Conservation (phyloP, 2,888 invertebrate species). For the Camponotus fellah region DNA sequence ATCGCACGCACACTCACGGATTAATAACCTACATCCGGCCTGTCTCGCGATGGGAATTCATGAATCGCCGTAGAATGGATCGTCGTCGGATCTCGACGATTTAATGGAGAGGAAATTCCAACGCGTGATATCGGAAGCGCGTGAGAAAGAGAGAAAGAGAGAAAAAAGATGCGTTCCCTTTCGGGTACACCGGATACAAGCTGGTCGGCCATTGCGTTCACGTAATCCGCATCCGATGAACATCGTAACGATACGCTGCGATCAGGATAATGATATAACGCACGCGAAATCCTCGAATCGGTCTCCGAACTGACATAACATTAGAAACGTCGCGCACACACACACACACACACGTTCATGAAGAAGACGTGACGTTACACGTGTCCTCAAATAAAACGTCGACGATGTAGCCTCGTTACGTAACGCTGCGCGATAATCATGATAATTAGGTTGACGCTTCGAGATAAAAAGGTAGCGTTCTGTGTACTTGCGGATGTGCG, state of each 20-base stretch:
- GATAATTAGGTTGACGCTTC: constrained; percentile 53
- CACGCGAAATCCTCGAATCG: constrained; percentile 51
- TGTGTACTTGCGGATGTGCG: neutral
- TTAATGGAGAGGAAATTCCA: constrained; percentile 39
- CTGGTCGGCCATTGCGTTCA: constrained; percentile 44
- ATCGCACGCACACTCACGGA: constrained; percentile 42
- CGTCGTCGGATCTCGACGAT: constrained; percentile 19
- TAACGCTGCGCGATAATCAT: constrained; percentile 37
- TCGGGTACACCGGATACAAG: constrained; percentile 54
- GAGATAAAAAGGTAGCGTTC: constrained; percentile 33
- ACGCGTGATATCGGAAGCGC: constrained; percentile 22
- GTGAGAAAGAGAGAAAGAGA: constrained; percentile 11
- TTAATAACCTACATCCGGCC: constrained; percentile 50
- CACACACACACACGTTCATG: neutral
- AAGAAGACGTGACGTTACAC: constrained; percentile 34
- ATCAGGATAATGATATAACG: constrained; percentile 46
- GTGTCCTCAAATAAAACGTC: constrained; percentile 52
- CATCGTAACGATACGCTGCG: constrained; percentile 37
- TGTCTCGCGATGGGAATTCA: constrained; percentile 32
- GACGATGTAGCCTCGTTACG: constrained; percentile 29
- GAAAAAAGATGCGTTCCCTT: constrained; percentile 44
- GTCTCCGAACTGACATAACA: constrained; percentile 35
- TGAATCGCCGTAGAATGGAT: constrained; percentile 34
- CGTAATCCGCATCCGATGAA: constrained; percentile 66
- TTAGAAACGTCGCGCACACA: constrained; percentile 19